phyloP scores from a whole-genome alignment of 92 coral and sea anemone species.

The Ricordea florida region DNA sequence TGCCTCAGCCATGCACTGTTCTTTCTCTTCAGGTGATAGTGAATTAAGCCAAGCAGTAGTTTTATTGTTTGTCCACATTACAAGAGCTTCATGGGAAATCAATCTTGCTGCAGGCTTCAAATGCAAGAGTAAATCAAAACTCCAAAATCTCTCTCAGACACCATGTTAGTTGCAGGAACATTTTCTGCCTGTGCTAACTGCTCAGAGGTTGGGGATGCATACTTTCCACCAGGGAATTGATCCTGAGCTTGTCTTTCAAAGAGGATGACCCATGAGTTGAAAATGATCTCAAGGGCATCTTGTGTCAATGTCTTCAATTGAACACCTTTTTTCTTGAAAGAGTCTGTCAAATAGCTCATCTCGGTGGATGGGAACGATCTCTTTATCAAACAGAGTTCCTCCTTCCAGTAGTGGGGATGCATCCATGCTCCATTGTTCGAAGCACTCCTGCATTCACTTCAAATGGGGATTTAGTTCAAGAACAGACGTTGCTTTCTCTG shows the following conservation, averaged over 20 bases:
- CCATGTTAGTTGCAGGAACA: slow-evolving; percentile 44
- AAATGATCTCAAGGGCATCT: slow-evolving; percentile 41
- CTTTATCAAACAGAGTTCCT: slow-evolving; percentile 29
- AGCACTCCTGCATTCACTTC: slow-evolving; percentile 25
- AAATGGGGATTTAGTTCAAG: slow-evolving; percentile 39
- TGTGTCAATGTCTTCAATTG: slow-evolving; percentile 40
- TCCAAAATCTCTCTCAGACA: slow-evolving; percentile 40
- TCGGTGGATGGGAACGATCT: slow-evolving; percentile 28
- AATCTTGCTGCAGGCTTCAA: slow-evolving; percentile 42
- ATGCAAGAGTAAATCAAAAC: slow-evolving; percentile 15
- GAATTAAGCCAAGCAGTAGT: slow-evolving; percentile 31
- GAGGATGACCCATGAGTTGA: slow-evolving; percentile 36
- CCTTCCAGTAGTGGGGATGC: slow-evolving; percentile 32
- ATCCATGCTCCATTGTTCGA: slow-evolving; percentile 16
- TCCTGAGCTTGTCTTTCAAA: slow-evolving; percentile 6
- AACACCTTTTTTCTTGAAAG: slow-evolving; percentile 27
- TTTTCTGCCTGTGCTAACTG: slow-evolving; percentile 38
- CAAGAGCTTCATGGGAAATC: slow-evolving; percentile 36
- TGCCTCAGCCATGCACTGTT: slow-evolving; percentile 17
- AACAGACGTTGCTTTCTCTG: slow-evolving; percentile 28
- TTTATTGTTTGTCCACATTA: slow-evolving; percentile 51
- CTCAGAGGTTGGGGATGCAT: slow-evolving; percentile 24
- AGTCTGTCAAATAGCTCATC: slow-evolving; percentile 36
- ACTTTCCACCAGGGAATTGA: slow-evolving; percentile 39
- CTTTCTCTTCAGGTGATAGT: slow-evolving; percentile 26